phyloP scores from a whole-genome alignment of 2,888 invertebrate species.

The Exocentrus adspersus region DNA sequence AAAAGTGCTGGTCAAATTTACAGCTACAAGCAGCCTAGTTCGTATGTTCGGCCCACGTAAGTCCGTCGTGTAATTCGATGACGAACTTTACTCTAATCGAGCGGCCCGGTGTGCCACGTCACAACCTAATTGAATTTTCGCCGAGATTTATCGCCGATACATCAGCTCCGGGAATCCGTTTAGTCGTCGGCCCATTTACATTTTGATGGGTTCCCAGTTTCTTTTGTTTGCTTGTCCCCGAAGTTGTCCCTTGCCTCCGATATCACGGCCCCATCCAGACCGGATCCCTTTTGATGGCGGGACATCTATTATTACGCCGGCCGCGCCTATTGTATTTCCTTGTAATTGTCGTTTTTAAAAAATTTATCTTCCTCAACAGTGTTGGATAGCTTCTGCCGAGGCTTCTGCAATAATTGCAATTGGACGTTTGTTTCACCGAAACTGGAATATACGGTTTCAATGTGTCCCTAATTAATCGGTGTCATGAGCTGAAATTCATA shows the following conservation, averaged over 20 bases:
- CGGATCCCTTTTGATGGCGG: slow-evolving; percentile 40
- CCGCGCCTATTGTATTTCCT: too few species aligned
- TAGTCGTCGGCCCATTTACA: slow-evolving; percentile 57
- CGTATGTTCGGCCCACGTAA: too few species aligned
- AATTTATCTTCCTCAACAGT: too few species aligned
- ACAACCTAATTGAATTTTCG: slow-evolving; percentile 46
- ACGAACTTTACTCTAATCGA: not conserved
- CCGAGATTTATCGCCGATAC: slow-evolving; percentile 47
- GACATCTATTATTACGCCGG: slow-evolving; percentile 26
- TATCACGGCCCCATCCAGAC: slow-evolving; percentile 48
- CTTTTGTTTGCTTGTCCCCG: slow-evolving; percentile 53
- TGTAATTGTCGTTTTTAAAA: too few species aligned
- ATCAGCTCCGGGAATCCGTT: slow-evolving; percentile 50
- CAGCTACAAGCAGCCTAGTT: too few species aligned
- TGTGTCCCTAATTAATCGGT: too few species aligned
- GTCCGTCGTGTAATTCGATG: not conserved
- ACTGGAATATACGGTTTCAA: too few species aligned
- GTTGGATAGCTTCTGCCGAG: too few species aligned
- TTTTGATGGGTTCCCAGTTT: slow-evolving; percentile 59
- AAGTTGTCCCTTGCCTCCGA: slow-evolving; percentile 27
- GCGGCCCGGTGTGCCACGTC: slow-evolving; percentile 27
- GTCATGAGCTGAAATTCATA: too few species aligned
- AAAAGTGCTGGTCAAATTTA: too few species aligned
- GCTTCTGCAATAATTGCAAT: too few species aligned
- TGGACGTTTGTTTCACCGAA: too few species aligned